Conservation (phyloP, 1,140 invertebrate species). For the Scaptodrosophila lebanonensis region DNA sequence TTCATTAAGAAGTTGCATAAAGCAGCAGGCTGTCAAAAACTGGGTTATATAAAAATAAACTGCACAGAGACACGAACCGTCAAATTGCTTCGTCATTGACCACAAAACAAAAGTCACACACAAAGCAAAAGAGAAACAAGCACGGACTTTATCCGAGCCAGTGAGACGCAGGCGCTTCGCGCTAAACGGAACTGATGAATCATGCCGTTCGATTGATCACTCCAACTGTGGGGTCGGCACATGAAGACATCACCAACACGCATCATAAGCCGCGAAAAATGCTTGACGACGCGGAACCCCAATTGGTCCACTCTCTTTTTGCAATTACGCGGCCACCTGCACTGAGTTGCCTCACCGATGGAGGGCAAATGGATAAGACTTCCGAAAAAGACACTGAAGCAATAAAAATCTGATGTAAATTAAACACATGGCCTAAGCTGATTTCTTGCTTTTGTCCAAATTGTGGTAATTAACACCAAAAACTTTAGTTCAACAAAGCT, state of each 20-base stretch:
- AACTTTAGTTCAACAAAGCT: constrained; percentile 4
- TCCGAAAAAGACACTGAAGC: not conserved
- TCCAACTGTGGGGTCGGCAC: constrained; percentile 3
- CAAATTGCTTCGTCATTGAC: constrained; percentile 61
- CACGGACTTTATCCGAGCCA: constrained; percentile 21
- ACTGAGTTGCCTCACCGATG: no score
- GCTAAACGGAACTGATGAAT: constrained; percentile 56
- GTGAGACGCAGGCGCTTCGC: constrained; percentile 25
- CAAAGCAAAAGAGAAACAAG: constrained; percentile 30
- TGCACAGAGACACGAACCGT: constrained; percentile 4
- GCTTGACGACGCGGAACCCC: no score
- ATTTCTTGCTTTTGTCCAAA: constrained; percentile 16
- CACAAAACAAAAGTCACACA: constrained; percentile 38
- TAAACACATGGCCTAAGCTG: constrained; percentile 48
- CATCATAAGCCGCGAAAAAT: no score
- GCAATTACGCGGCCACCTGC: no score
- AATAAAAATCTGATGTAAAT: constrained; percentile 28
- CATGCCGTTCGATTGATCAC: constrained; percentile 36
- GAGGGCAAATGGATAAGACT: no score
- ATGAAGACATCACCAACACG: constrained; percentile 41
- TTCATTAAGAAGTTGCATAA: constrained; percentile 35
- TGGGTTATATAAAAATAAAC: constrained; percentile 58
- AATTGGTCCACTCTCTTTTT: no score
- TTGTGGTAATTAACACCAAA: constrained; percentile 37
- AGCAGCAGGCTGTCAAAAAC: constrained; percentile 39